phyloP scores from a whole-genome alignment of 1,140 invertebrate genomes.

The Hypothenemus hampei region DNA sequence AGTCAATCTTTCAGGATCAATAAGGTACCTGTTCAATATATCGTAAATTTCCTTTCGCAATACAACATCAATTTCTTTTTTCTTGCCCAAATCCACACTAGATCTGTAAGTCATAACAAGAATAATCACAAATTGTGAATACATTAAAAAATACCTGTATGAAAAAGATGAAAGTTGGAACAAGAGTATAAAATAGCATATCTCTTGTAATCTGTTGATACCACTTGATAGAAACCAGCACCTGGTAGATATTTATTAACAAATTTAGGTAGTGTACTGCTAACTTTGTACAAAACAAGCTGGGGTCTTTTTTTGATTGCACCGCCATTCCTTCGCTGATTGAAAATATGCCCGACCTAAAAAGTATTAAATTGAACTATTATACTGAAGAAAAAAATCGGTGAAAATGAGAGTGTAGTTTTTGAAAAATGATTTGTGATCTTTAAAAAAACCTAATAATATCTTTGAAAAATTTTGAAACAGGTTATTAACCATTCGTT shows the following conservation, averaged over 20 bases:
- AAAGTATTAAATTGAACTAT: conserved; percentile 19
- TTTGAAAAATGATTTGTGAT: too few species aligned
- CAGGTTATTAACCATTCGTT: too few species aligned
- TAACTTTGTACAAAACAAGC: conserved; percentile 53
- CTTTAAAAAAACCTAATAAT: too few species aligned
- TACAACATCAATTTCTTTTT: conserved; percentile 53
- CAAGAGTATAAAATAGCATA: conserved; percentile 70
- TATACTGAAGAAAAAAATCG: too few species aligned
- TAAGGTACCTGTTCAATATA: conserved; percentile 49
- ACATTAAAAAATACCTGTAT: conserved; percentile 48
- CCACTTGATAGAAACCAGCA: conserved; percentile 60
- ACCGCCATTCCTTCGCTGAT: conserved; percentile 50
- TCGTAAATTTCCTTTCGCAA: conserved; percentile 56
- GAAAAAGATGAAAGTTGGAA: conserved; percentile 54
- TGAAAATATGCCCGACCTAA: conserved; percentile 50
- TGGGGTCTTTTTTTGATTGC: conserved; percentile 48
- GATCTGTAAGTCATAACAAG: conserved; percentile 46
- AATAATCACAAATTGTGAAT: background rate
- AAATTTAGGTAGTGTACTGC: conserved; percentile 56
- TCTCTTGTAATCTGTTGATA: conserved; percentile 65
- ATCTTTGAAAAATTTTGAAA: too few species aligned
- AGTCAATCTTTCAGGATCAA: conserved; percentile 60
- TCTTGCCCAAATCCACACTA: conserved; percentile 60
- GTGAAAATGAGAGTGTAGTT: too few species aligned
- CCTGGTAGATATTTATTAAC: conserved; percentile 61